Evolutionary conservation across 2,113 vertebrate species (phyloP).

Genomic region (Tachysurus vachellii): DNA sequence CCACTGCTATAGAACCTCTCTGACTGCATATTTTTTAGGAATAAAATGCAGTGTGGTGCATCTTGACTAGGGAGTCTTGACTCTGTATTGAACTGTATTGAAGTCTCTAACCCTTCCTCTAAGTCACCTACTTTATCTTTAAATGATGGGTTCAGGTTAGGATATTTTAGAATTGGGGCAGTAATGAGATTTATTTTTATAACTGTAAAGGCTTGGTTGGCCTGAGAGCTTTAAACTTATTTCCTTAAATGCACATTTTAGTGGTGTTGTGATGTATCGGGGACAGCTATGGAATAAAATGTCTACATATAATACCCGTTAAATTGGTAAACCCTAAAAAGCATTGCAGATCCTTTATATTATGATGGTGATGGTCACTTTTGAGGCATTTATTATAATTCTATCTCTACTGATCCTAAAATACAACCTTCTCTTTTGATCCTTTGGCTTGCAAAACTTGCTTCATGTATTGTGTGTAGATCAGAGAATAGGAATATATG

Average conservation of each 20-base stretch:
- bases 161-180: not conserved
- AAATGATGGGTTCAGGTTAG: not conserved
- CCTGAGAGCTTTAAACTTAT: not conserved
- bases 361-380: not conserved
- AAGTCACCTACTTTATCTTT: not conserved
- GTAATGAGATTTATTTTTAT: not conserved
- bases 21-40: not conserved
- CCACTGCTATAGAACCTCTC: not conserved
- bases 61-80: not conserved
- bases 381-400: not conserved
- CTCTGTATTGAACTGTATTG: not conserved
- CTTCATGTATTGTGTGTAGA: not conserved
- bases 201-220: not conserved
- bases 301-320: not conserved
- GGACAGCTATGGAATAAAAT: not conserved
- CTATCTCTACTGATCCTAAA: not conserved
- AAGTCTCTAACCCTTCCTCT: not conserved
- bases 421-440: not conserved
- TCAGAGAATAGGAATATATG: not conserved
- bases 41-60: not conserved
- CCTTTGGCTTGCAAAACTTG: not conserved
- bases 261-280: not conserved
- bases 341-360: not conserved
- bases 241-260: not conserved
- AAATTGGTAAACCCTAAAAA: not conserved